phyloP scores from a whole-genome alignment of 2,797 vertebrate genomes.

The Taenioides sp. region DNA sequence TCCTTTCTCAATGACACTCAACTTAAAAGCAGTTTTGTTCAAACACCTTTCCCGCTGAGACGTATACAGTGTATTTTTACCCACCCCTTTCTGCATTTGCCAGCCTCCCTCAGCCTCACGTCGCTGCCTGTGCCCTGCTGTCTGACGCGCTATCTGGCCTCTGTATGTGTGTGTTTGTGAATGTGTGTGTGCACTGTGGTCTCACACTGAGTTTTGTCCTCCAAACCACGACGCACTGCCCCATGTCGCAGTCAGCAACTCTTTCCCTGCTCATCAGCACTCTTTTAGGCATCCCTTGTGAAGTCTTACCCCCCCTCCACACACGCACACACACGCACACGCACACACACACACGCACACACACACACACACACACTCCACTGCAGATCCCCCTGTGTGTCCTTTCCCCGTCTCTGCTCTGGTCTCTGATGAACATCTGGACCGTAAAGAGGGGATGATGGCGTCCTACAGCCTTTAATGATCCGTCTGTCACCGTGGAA shows the following conservation, averaged over 20 bases:
- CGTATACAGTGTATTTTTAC: constrained; percentile 8
- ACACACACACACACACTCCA: constrained; percentile 16
- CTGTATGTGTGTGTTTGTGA: constrained; percentile 13
- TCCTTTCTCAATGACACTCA: constrained; percentile 6
- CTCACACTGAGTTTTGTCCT: constrained; percentile 51
- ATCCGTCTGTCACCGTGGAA: constrained; percentile 62
- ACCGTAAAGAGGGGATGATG: constrained; percentile 59
- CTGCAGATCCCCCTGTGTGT: constrained; percentile 17
- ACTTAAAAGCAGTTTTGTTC: constrained; percentile 9
- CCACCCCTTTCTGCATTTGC: constrained; percentile 1
- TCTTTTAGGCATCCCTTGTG: constrained; percentile 53
- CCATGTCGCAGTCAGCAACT: constrained; percentile 64
- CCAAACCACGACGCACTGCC: constrained; percentile 41
- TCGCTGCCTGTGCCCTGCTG: constrained; percentile 3
- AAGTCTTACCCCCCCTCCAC: constrained; percentile 25
- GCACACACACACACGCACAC: constrained; percentile 9
- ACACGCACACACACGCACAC: constrained; percentile 16
- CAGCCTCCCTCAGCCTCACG: constrained; percentile 4
- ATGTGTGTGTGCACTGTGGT: constrained; percentile 20
- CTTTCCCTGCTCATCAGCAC: constrained; percentile 66
- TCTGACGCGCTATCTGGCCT: constrained; percentile 19
- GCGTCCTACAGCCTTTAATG: constrained; percentile 62
- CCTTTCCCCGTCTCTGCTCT: constrained; percentile 40
- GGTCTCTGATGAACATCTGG: constrained; percentile 62
- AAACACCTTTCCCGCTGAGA: constrained; percentile 11